phyloP scores from a whole-genome alignment of 2,888 invertebrate species.

The Chirona hameri region DNA sequence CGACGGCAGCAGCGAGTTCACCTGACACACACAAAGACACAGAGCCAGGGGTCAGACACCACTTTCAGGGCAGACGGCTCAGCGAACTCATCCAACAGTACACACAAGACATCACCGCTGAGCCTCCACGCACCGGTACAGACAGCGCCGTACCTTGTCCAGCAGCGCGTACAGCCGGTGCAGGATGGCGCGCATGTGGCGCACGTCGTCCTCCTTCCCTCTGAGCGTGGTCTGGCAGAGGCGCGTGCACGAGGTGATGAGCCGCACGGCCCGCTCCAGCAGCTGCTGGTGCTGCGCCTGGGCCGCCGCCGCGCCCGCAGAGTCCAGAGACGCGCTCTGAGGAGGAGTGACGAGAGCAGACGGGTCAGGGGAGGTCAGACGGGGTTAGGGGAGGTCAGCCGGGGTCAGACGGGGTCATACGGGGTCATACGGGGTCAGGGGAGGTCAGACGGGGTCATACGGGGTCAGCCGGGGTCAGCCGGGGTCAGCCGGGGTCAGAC shows the following conservation, averaged over 20 bases:
- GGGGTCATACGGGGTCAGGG: too few species aligned
- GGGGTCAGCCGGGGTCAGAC: too few species aligned
- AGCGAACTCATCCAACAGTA: too few species aligned
- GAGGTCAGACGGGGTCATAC: too few species aligned
- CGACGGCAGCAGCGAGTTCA: too few species aligned
- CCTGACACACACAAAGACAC: not conserved
- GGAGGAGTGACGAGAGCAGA: too few species aligned
- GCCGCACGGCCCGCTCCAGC: slow-evolving; percentile 68
- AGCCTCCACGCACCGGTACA: not conserved
- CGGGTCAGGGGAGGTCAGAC: too few species aligned
- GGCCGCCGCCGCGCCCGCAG: slow-evolving; percentile 50
- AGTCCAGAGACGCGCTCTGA: not conserved
- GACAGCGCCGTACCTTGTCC: slow-evolving; percentile 59
- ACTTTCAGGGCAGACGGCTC: too few species aligned
- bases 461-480: too few species aligned
- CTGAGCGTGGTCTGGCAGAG: slow-evolving; percentile 49
- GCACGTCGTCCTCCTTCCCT: not conserved
- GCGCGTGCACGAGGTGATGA: slow-evolving; percentile 71
- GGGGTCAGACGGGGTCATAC: too few species aligned
- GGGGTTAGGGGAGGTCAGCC: too few species aligned
- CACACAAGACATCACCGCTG: too few species aligned
- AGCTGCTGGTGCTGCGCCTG: slow-evolving; percentile 64
- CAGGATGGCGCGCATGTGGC: slow-evolving; percentile 55
- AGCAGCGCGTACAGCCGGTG: slow-evolving; percentile 74
- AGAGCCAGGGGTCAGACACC: not conserved